Evolutionary conservation across 2,113 vertebrate species (phyloP).

Genomic region (Dendrocopos noguchii): DNA sequence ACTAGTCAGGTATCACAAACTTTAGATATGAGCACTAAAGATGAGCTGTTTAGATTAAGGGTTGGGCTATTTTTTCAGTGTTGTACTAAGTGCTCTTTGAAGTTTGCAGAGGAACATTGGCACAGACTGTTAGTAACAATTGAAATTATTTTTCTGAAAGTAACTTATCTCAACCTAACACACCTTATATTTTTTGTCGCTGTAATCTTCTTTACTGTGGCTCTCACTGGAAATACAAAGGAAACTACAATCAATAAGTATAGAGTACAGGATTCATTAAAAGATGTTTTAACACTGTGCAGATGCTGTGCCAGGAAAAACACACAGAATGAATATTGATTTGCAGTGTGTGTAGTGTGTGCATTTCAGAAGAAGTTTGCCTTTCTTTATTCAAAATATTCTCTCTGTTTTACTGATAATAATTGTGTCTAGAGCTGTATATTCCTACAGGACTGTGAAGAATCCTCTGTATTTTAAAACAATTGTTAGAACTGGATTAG

Average conservation of each 20-base stretch:
- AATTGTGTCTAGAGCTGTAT: not conserved
- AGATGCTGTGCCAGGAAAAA: not conserved
- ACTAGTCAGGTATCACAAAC: not conserved
- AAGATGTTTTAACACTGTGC: not conserved
- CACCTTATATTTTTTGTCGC: constrained; percentile 38
- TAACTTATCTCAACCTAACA: constrained; percentile 52
- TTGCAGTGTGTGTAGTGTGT: not conserved
- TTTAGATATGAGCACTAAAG: not conserved
- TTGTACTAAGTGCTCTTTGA: constrained; percentile 27
- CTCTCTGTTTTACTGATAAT: not conserved
- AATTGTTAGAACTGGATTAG: not conserved
- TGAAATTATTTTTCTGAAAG: constrained; percentile 36
- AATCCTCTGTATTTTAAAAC: not conserved
- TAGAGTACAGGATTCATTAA: constrained; percentile 16
- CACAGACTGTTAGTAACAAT: constrained; percentile 27
- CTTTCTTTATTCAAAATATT: not conserved
- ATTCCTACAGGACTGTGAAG: not conserved
- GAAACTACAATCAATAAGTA: not conserved
- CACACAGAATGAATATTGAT: constrained; percentile 4
- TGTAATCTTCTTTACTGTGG: not conserved
- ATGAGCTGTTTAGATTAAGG: not conserved
- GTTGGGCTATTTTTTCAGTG: accelerated
- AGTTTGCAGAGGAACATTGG: not conserved
- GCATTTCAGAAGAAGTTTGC: not conserved
- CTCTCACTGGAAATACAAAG: constrained; percentile 8